Base-by-base conservation (phyloP, 2,113 vertebrate genomes). In the Saccopteryx leptura region DNA sequence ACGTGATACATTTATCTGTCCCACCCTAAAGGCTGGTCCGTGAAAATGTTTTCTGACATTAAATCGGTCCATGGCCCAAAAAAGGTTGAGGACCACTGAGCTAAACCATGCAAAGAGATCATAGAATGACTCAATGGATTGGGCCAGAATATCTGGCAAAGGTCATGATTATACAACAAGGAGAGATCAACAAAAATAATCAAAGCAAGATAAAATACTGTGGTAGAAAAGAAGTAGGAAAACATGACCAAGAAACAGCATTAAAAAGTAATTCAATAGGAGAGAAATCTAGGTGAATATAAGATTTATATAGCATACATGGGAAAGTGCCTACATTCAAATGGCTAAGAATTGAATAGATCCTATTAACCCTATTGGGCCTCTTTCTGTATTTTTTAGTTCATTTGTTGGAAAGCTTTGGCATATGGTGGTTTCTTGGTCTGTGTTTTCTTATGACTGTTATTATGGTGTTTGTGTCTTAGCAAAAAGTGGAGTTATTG, bases 321-420 rank as follows among this genome's bases (percentile, higher is more conserved):
- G 63, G 15, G 7, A 86, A 92, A 74, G 0, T 86, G 26, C 5
- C 26, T 89, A 26, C 0, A 31, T 24, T 10, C 33, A 75, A 69
- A 50, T 23, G 66, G 17, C 19, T 28, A 12, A 85, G 2, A 26
- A 69, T 48, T 46, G 9, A 75, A 31, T 23, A 76, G 1, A 48
- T 56, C 14, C 50, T 31, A 1, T 24, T 71, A 12, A 2, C 7
- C 9, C 17, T 24, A 8, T 8, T 66, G 24, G 18, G 0, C 1
- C 4, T 83, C 1, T 52, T 46, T 26, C 24, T 88, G 1, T 72
- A 21, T n/a, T 39, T n/a, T 56, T 50, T 2, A 68, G 24, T 31
- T 93, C 1, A 61, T 11, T 48, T 85, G 4, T 66, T 91, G 26
- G 18, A 54, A 92, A 88, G 10, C 9, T 82, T 60, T 52, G 66